Percentiles rank a stretch among this genome's conserved stretches.
phyloP scores from a whole-genome alignment of 2,888 invertebrate genomes.

The Andricus curvator region DNA sequence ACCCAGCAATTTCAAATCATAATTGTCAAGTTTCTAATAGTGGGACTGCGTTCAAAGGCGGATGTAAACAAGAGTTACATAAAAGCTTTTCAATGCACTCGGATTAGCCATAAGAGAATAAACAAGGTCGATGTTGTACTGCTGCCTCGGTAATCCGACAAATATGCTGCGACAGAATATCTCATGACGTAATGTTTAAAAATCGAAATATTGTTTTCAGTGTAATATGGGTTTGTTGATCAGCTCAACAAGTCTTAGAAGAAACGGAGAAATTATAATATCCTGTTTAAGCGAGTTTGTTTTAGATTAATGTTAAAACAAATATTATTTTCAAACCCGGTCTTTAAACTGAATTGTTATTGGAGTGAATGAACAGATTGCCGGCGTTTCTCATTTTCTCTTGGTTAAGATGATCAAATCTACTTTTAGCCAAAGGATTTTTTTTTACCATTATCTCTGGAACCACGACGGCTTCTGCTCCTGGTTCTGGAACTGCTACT shows the following conservation, averaged over 20 bases:
- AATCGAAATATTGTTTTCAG: conserved; percentile 20
- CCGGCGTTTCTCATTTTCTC: too few relatives aligned
- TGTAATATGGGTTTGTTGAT: conserved; percentile 1
- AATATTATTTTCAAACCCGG: background rate
- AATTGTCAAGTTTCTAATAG: conserved; percentile 23
- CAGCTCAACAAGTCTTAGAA: background rate
- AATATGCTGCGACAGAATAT: conserved; percentile 18
- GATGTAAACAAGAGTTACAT: conserved; percentile 38
- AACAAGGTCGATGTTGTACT: conserved; percentile 20
- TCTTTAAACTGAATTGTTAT: too few relatives aligned
- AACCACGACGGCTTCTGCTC: conserved; percentile 72
- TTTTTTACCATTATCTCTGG: conserved; percentile 71
- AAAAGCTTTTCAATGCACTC: conserved; percentile 36
- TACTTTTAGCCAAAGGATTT: background rate
- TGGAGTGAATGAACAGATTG: too few relatives aligned
- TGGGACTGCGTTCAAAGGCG: background rate
- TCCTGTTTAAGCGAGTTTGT: background rate
- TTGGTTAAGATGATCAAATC: background rate
- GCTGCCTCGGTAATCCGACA: conserved; percentile 28
- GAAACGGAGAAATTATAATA: background rate
- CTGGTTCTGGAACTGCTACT: conserved; percentile 71
- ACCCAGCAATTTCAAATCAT: background rate
- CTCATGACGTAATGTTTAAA: conserved; percentile 20
- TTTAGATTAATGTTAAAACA: background rate
- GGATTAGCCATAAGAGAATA: conserved; percentile 36